Conservation (phyloP, 2,888 invertebrate genomes). For the Silvanus unidentatus region DNA sequence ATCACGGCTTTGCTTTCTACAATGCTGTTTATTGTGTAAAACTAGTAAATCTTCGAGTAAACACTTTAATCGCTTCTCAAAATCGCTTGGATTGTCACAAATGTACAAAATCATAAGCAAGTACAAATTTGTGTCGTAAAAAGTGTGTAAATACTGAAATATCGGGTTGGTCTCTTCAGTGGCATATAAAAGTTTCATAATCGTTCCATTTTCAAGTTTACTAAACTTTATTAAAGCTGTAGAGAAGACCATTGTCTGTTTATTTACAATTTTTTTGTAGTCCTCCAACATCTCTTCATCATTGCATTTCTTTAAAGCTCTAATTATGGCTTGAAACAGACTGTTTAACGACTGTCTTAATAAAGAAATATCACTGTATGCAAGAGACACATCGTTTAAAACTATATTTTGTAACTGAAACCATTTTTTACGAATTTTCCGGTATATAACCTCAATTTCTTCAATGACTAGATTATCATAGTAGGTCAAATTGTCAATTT, state of each 20-base stretch:
- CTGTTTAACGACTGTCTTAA: conserved; percentile 27
- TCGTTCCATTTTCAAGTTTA: conserved; percentile 22
- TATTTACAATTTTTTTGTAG: conserved; percentile 14
- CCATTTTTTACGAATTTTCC: conserved; percentile 30
- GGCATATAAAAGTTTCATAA: conserved; percentile 21
- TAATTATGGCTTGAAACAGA: conserved; percentile 22
- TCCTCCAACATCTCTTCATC: conserved; percentile 15
- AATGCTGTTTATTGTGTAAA: neutral
- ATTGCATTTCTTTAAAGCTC: conserved; percentile 21
- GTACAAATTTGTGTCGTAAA: conserved; percentile 29
- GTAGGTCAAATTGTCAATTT: conserved; percentile 8
- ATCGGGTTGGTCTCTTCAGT: conserved; percentile 22
- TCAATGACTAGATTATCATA: conserved; percentile 22
- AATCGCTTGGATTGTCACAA: conserved; percentile 16
- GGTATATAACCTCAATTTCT: conserved; percentile 24
- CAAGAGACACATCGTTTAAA: conserved; percentile 22
- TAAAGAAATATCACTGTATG: conserved; percentile 18
- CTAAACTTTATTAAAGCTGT: conserved; percentile 14
- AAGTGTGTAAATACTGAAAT: conserved; percentile 32
- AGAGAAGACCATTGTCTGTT: conserved; percentile 16
- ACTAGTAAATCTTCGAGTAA: neutral
- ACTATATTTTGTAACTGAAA: conserved; percentile 31
- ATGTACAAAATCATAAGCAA: conserved; percentile 19
- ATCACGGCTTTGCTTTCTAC: neutral
- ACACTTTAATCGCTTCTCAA: neutral